These are phyloP conservation scores for Dendrolimus kikuchii DNA, from an alignment of 1,140 invertebrate genomes.

Conservation along the genomic window DNA sequence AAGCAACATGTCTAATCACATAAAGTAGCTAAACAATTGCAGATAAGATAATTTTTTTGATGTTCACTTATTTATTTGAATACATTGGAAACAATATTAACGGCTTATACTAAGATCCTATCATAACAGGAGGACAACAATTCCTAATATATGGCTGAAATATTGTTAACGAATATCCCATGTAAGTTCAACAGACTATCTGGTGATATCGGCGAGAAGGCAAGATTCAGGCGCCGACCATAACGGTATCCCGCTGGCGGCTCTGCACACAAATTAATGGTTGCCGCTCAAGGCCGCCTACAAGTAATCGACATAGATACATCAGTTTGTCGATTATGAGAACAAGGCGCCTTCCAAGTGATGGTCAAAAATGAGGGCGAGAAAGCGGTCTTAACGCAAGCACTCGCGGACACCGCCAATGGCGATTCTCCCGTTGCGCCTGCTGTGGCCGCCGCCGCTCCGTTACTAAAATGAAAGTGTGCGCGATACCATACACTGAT, in stretches of 20 bases:
- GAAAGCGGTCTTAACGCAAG: constrained; percentile 44
- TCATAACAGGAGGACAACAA: too few relatives aligned
- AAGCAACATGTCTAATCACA: too few relatives aligned
- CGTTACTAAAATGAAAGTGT: constrained; percentile 22
- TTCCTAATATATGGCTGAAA: constrained; percentile 6
- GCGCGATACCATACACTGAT: constrained; percentile 19
- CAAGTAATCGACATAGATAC: constrained; percentile 66
- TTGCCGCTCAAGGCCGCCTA: constrained; percentile 65
- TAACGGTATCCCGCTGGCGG: constrained; percentile 55
- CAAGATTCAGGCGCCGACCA: constrained; percentile 47
- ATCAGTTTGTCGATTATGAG: constrained; percentile 61
- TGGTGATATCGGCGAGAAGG: constrained; percentile 32
- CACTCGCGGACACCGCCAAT: constrained; percentile 19
- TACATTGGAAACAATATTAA: too few relatives aligned
- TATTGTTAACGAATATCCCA: constrained; percentile 19
- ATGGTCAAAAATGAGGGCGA: constrained; percentile 52
- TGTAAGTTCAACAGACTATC: constrained; percentile 23
- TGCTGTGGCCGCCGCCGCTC: constrained; percentile 3
- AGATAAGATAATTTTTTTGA: too few relatives aligned
- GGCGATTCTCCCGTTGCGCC: constrained; percentile 16
- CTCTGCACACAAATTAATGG: constrained; percentile 67
- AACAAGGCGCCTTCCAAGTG: constrained; percentile 47
- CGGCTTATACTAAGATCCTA: too few relatives aligned
- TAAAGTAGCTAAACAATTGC: too few relatives aligned
- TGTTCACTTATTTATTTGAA: too few relatives aligned